phyloP scores from a whole-genome alignment of 2,113 vertebrate species.

The Pelobates fuscus region DNA sequence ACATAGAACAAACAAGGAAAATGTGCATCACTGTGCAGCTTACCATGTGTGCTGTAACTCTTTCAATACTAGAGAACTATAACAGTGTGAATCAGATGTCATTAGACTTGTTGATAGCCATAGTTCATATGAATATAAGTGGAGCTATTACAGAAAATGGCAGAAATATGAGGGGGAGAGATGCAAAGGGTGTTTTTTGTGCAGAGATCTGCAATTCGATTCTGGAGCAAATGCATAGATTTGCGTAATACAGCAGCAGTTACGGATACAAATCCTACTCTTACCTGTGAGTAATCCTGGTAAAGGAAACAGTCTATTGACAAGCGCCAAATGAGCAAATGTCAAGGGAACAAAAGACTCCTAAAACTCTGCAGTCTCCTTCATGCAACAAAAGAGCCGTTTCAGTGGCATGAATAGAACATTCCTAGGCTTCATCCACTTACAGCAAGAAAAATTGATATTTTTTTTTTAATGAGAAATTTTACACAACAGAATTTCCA shows the following conservation, averaged over 20 bases:
- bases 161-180: too few relatives aligned
- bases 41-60: too few relatives aligned
- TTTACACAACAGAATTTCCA: neutral
- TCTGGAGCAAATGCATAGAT: neutral
- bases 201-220: neutral
- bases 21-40: too few relatives aligned
- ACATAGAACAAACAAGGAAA: too few relatives aligned
- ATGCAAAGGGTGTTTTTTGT: too few relatives aligned
- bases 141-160: too few relatives aligned
- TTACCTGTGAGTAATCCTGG: constrained; percentile 19
- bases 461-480: neutral
- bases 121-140: too few relatives aligned
- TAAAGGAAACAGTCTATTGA: neutral
- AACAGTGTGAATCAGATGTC: too few relatives aligned
- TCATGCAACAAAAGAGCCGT: constrained; percentile 6
- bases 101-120: too few relatives aligned
- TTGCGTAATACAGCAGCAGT: neutral
- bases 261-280: neutral
- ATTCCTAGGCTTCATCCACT: neutral
- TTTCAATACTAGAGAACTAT: too few relatives aligned
- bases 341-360: constrained; percentile 9
- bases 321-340: constrained; percentile 1
- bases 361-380: neutral
- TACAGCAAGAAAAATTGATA: neutral
- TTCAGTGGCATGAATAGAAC: neutral